phyloP scores from a whole-genome alignment of 2,888 invertebrate species.

The Macaria notata region DNA sequence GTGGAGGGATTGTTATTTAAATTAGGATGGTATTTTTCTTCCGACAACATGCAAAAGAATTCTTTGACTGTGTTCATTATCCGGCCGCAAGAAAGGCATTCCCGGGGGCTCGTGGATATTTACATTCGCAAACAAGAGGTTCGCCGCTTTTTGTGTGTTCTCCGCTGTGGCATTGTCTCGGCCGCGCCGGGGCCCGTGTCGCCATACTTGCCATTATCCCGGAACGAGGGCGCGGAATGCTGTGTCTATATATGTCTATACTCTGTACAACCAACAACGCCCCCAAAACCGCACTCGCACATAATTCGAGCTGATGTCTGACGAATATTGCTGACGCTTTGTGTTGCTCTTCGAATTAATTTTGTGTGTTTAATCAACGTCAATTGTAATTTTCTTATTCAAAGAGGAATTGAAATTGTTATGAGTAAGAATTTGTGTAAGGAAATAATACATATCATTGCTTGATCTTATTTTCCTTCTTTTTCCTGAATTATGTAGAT shows the following conservation, averaged over 20 bases:
- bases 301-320: slow-evolving; percentile 4
- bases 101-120: slow-evolving; percentile 32
- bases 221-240: slow-evolving; percentile 27
- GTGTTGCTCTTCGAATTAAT: neutral
- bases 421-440: neutral
- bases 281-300: slow-evolving; percentile 10
- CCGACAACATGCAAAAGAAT: slow-evolving; percentile 16
- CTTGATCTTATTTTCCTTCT: neutral
- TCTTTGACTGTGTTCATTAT: slow-evolving; percentile 24
- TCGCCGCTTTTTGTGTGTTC: slow-evolving; percentile 34
- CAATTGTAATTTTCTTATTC: no score
- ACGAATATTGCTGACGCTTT: neutral
- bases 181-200: slow-evolving; percentile 30
- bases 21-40: slow-evolving; percentile 14
- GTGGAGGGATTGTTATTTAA: slow-evolving; percentile 17
- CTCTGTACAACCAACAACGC: slow-evolving; percentile 1
- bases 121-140: slow-evolving; percentile 33
- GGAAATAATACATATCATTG: no score
- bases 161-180: slow-evolving; percentile 36
- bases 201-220: slow-evolving; percentile 31
- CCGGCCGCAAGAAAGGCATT: slow-evolving; percentile 27
- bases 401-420: no score
- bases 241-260: neutral
- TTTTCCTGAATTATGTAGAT: neutral
- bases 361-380: slow-evolving; percentile 8